phyloP scores from a whole-genome alignment of 2,113 vertebrate genomes.

The Ptilorrhoa leucosticta region DNA sequence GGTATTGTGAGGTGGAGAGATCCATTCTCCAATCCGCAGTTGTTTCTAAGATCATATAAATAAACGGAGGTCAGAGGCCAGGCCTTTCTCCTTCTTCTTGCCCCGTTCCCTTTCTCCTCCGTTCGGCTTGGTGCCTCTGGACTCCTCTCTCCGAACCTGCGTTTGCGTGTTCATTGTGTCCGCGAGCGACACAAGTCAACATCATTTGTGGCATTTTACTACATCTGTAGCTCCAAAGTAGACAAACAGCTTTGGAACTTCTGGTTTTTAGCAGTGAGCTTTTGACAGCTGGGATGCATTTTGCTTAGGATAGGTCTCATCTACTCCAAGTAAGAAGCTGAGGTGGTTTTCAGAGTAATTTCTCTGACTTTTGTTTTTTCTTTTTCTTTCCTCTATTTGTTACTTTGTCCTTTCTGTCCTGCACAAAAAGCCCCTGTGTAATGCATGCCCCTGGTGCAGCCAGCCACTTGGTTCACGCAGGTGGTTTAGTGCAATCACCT shows the following conservation, averaged over 20 bases:
- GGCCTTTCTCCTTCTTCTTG: too few species aligned
- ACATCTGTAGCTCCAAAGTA: not conserved
- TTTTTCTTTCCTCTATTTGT: not conserved
- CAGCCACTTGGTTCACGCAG: rapidly evolving
- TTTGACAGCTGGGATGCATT: not conserved
- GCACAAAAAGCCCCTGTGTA: not conserved
- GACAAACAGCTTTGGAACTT: not conserved
- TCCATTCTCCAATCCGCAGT: too few species aligned
- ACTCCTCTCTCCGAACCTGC: too few species aligned
- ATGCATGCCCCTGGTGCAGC: not conserved
- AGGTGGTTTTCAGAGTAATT: not conserved
- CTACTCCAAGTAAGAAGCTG: not conserved
- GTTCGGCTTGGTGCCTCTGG: too few species aligned
- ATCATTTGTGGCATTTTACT: not conserved
- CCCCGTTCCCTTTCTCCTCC: too few species aligned
- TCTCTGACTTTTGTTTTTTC: not conserved
- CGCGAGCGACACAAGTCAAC: not conserved
- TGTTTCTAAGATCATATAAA: too few species aligned
- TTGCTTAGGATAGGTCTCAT: not conserved
- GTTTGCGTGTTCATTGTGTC: too few species aligned
- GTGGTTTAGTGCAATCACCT: not conserved
- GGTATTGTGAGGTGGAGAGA: too few species aligned
- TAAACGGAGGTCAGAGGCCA: too few species aligned
- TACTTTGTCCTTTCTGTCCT: not conserved
- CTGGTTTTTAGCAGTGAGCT: not conserved